These are phyloP conservation scores for Seriola dumerili DNA, from an alignment of 2,113 vertebrate genomes.

Conservation along the genomic window DNA sequence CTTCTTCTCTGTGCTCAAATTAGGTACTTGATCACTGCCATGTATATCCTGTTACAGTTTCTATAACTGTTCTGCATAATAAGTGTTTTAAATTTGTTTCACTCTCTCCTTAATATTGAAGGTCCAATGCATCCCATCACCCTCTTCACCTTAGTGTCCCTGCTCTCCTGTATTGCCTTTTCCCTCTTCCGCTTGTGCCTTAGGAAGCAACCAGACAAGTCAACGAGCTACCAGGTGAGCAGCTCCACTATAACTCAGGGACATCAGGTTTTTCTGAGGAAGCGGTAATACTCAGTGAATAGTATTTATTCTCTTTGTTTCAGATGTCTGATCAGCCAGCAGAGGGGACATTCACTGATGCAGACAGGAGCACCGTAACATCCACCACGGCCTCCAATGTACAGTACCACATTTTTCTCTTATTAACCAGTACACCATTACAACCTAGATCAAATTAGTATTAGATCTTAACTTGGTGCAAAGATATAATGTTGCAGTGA, in stretches of 20 bases:
- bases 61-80: not conserved
- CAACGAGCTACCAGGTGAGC: slow-evolving; percentile 89
- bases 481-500: not conserved
- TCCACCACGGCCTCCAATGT: slow-evolving; percentile 93
- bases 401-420: slow-evolving; percentile 47
- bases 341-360: slow-evolving; percentile 86
- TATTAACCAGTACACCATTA: not conserved
- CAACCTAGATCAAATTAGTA: not conserved
- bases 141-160: slow-evolving; percentile 89
- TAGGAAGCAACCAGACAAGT: slow-evolving; percentile 87
- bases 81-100: not conserved
- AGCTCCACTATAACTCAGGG: not conserved
- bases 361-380: slow-evolving; percentile 90
- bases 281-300: not conserved
- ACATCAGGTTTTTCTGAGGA: not conserved
- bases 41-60: too few species aligned
- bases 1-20: slow-evolving; percentile 94
- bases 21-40: slow-evolving; percentile 83
- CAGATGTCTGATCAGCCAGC: slow-evolving; percentile 92
- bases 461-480: not conserved
- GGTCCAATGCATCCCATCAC: slow-evolving; percentile 90
- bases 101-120: slow-evolving; percentile 63
- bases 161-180: slow-evolving; percentile 86
- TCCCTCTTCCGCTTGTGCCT: slow-evolving; percentile 89
- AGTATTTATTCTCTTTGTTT: slow-evolving; percentile 33